Percentiles rank a stretch among this genome's conserved stretches.
Conservation (phyloP, 2,888 invertebrate genomes). For the Hydriomena furcata region DNA sequence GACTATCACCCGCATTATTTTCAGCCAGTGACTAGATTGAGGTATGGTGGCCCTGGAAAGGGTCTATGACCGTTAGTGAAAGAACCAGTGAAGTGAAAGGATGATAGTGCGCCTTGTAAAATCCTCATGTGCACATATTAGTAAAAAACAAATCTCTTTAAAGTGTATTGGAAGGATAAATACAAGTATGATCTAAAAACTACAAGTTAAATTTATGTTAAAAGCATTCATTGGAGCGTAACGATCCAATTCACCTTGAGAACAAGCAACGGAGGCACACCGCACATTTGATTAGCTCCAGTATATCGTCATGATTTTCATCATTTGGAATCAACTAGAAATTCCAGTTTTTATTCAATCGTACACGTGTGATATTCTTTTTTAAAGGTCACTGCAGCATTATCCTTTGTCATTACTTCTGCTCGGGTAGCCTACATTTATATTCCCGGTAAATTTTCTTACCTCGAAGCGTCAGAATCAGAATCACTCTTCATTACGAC, state of each 20-base stretch:
- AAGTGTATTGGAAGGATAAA: too few relatives aligned
- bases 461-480: too few relatives aligned
- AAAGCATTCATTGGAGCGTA: conserved; percentile 30
- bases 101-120: too few relatives aligned
- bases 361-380: conserved; percentile 6
- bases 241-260: conserved; percentile 51
- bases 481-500: too few relatives aligned
- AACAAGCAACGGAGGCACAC: conserved; percentile 28
- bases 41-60: too few relatives aligned
- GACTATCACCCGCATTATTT: too few relatives aligned
- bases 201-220: conserved; percentile 26
- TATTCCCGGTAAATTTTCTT: not conserved
- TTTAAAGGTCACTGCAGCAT: not conserved
- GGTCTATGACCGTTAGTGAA: too few relatives aligned
- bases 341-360: conserved; percentile 18
- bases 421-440: not conserved
- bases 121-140: too few relatives aligned
- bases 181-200: too few relatives aligned
- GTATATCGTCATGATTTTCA: conserved; percentile 12
- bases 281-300: conserved; percentile 18
- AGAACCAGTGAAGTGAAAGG: too few relatives aligned
- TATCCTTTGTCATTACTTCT: conserved; percentile 10
- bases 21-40: too few relatives aligned
- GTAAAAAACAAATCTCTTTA: too few relatives aligned
- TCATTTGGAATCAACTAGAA: conserved; percentile 20